Evolutionary conservation across 2,797 vertebrate species (phyloP).

Genomic region (Crocidura indochinensis): DNA sequence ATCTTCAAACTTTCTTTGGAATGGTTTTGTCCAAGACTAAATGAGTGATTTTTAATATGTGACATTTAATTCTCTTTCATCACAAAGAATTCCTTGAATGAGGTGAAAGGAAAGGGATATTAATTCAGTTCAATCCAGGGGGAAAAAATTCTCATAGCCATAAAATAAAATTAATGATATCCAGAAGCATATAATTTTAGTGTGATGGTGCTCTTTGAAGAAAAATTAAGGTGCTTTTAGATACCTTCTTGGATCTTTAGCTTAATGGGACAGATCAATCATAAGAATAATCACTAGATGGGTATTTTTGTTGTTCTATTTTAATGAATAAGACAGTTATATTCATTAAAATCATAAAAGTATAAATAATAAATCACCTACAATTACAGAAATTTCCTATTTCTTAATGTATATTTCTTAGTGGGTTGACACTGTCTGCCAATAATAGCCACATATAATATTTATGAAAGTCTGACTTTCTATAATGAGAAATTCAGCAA

Average conservation of each 20-base stretch:
- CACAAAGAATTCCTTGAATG: slow-evolving; percentile 59
- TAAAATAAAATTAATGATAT: slow-evolving; percentile 77
- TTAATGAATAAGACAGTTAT: slow-evolving; percentile 79
- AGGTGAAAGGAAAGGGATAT: slow-evolving; percentile 61
- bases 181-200: slow-evolving; percentile 73
- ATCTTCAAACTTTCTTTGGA: slow-evolving; percentile 29
- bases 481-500: slow-evolving; percentile 80
- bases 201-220: slow-evolving; percentile 56
- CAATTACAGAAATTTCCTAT: slow-evolving; percentile 81
- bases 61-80: slow-evolving; percentile 52
- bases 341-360: slow-evolving; percentile 83
- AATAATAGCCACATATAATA: slow-evolving; percentile 81
- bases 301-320: slow-evolving; percentile 82
- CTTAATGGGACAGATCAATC: slow-evolving; percentile 67
- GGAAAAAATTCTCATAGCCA: slow-evolving; percentile 55
- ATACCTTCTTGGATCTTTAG: slow-evolving; percentile 62
- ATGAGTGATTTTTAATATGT: slow-evolving; percentile 49
- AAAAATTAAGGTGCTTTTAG: slow-evolving; percentile 78
- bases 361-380: slow-evolving; percentile 83
- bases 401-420: slow-evolving; percentile 59
- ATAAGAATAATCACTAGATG: slow-evolving; percentile 71
- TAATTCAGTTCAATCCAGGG: slow-evolving; percentile 53
- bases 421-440: slow-evolving; percentile 72
- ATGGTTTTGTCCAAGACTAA: slow-evolving; percentile 19
- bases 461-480: slow-evolving; percentile 80